A percentile compares a stretch with the other conserved stretches of the same genome.
Conservation (phyloP, 2,797 vertebrate species). For the Tiaroga cobitis region DNA sequence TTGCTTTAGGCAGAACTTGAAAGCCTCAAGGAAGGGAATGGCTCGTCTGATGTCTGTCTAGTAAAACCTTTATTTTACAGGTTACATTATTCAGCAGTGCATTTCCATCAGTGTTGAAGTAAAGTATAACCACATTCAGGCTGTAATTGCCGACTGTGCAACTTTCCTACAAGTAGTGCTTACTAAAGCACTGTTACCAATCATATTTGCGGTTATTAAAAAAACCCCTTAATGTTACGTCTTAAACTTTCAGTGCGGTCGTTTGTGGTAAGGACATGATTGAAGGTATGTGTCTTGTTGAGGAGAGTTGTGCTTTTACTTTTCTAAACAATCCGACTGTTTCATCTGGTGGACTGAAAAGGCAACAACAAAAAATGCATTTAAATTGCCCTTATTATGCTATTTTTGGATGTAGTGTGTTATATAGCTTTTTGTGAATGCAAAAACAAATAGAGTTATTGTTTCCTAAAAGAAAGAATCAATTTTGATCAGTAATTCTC, state of each 20-base stretch:
- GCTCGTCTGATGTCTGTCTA: slow-evolving; percentile 26
- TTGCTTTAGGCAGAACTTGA: neutral
- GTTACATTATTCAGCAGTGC: slow-evolving; percentile 33
- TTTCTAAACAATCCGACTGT: neutral
- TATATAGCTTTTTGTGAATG: too few relatives aligned
- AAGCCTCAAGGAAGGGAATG: neutral
- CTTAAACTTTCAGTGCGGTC: neutral
- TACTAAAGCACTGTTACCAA: neutral
- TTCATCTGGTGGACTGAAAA: neutral
- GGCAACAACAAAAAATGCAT: too few relatives aligned
- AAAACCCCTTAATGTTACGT: neutral
- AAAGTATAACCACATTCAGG: slow-evolving; percentile 33
- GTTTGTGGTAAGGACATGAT: neutral
- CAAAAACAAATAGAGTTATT: too few relatives aligned
- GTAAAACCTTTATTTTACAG: slow-evolving; percentile 47
- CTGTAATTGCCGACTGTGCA: neutral
- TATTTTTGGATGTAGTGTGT: too few relatives aligned
- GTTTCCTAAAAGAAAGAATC: too few relatives aligned
- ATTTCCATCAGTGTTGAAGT: slow-evolving; percentile 37
- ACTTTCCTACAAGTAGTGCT: neutral
- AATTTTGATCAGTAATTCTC: too few relatives aligned
- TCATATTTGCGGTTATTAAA: neutral
- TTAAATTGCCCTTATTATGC: too few relatives aligned
- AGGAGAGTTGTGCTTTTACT: neutral
- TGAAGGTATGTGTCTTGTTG: neutral